These are phyloP conservation scores for Neomorphus geoffroyi DNA, from an alignment of 2,797 vertebrate genomes.

Conservation along the genomic window DNA sequence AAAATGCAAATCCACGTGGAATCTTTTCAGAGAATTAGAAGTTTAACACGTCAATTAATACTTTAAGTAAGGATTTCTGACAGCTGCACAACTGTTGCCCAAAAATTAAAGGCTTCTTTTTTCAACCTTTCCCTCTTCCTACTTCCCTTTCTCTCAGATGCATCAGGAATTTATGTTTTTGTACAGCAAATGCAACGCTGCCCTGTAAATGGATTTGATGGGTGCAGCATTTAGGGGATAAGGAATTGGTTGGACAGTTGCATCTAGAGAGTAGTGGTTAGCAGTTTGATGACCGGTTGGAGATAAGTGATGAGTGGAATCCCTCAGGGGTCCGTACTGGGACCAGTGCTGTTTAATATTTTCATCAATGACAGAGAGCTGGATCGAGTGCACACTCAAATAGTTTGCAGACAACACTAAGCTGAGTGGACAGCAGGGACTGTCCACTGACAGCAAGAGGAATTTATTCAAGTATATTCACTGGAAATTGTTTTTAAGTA, in stretches of 20 bases:
- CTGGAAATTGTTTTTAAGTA: neutral
- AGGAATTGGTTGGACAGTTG: rapidly evolving
- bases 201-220: neutral
- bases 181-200: neutral
- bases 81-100: neutral
- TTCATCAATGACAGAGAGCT: neutral
- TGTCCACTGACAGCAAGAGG: too few species aligned
- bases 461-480: neutral
- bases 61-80: neutral
- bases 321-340: neutral
- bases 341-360: neutral
- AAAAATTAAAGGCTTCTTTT: neutral
- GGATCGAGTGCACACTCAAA: neutral
- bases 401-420: neutral
- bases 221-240: neutral
- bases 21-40: neutral
- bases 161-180: neutral
- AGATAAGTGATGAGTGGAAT: neutral
- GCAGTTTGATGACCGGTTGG: neutral
- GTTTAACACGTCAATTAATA: neutral
- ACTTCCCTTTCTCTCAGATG: neutral
- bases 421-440: too few species aligned
- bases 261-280: neutral
- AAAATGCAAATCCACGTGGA: neutral
- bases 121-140: neutral